phyloP scores from a whole-genome alignment of 2,113 vertebrate genomes.

The Butorides virescens region DNA sequence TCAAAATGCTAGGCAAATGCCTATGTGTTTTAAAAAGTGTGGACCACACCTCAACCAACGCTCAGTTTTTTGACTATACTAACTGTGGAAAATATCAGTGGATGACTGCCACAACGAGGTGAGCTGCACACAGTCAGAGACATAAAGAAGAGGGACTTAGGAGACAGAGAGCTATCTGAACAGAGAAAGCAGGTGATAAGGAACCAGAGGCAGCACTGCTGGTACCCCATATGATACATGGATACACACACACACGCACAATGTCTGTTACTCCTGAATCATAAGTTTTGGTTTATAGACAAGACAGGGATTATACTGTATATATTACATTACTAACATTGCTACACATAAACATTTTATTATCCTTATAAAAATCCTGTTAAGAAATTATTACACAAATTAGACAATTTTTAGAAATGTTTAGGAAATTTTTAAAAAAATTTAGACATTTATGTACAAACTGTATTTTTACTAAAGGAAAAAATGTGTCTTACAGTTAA shows the following conservation, averaged over 20 bases:
- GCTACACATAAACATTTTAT: not conserved
- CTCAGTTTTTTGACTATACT: not conserved
- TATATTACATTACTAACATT: not conserved
- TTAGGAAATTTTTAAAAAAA: not conserved
- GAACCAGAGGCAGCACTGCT: not conserved
- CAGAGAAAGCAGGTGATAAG: not conserved
- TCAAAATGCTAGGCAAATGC: not conserved
- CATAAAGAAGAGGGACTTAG: not conserved
- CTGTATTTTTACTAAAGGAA: not conserved
- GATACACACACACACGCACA: no score
- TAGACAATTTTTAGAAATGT: not conserved
- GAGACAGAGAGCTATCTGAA: not conserved
- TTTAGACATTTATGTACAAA: not conserved
- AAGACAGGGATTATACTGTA: rapidly evolving
- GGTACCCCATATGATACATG: rapidly evolving
- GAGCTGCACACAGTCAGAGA: not conserved
- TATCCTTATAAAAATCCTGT: not conserved
- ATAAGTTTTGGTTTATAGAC: not conserved
- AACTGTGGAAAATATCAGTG: not conserved
- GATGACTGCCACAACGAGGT: no score
- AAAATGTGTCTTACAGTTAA: not conserved
- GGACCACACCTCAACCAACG: not conserved
- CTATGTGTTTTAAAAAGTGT: not conserved
- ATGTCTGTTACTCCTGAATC: not conserved
- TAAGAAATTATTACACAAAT: not conserved